Conservation (phyloP, 1,140 invertebrate genomes). For the Phthorimaea operculella region DNA sequence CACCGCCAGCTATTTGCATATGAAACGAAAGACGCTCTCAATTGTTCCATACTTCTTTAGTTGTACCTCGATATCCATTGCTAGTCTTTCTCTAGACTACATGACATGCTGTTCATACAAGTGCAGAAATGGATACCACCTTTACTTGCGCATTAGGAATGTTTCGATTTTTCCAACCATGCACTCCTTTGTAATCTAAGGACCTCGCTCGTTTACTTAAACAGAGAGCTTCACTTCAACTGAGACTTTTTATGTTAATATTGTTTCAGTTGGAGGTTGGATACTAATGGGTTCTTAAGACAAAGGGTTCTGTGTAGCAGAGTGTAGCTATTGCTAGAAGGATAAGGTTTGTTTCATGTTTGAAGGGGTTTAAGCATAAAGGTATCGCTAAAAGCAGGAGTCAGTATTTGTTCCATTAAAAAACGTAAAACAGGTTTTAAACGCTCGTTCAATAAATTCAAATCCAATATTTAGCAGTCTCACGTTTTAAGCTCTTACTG, state of each 20-base stretch:
- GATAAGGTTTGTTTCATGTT: slow-evolving; percentile 21
- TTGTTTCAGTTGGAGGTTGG: slow-evolving; percentile 10
- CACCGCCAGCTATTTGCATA: slow-evolving; percentile 37
- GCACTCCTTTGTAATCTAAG: slow-evolving; percentile 21
- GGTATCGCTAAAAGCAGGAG: no score
- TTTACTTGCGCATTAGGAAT: no score
- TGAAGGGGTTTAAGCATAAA: slow-evolving; percentile 17
- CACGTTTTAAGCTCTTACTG: no score
- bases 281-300: slow-evolving; percentile 8
- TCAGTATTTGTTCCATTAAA: no score
- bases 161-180: background rate
- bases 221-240: background rate
- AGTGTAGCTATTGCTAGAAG: background rate
- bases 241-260: slow-evolving; percentile 13
- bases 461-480: no score
- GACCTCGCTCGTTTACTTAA: slow-evolving; percentile 13
- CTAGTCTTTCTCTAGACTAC: background rate
- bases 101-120: no score
- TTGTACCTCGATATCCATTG: slow-evolving; percentile 23
- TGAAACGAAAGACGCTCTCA: slow-evolving; percentile 41
- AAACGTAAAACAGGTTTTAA: no score
- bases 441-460: no score
- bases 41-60: slow-evolving; percentile 39
- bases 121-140: no score
- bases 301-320: background rate